A percentile compares a stretch with the other conserved stretches of the same genome.
Evolutionary conservation across 2,888 invertebrate species (phyloP).

Genomic region (Rotaria macrura): DNA sequence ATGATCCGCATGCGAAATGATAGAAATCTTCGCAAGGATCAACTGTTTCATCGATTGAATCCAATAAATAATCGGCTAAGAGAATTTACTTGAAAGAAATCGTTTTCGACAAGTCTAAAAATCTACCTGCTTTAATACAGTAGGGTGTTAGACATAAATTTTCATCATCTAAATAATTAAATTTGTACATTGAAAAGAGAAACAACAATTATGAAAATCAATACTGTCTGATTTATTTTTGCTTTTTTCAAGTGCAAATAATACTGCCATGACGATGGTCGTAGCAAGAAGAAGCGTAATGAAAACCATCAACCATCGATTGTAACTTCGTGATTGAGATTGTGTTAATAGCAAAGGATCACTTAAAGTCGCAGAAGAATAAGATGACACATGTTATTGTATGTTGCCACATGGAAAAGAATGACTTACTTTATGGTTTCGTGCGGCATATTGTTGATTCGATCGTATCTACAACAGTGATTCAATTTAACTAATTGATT

Average conservation of each 20-base stretch:
- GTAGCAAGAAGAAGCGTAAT: not conserved
- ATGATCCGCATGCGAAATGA: constrained; percentile 30
- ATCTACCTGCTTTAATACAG: constrained; percentile 21
- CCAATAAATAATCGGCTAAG: constrained; percentile 3
- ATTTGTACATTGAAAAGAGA: too few species aligned
- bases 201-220: too few species aligned
- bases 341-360: too few species aligned
- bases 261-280: not conserved
- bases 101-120: not conserved
- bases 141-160: not conserved
- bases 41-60: constrained; percentile 8
- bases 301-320: not conserved
- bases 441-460: not conserved
- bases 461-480: not conserved
- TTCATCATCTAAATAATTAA: not conserved
- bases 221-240: not conserved
- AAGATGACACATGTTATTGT: not conserved
- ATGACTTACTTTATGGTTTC: not conserved
- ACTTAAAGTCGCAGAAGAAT: too few species aligned
- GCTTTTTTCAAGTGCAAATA: not conserved
- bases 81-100: not conserved
- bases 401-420: too few species aligned
- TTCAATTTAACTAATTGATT: too few species aligned
- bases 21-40: constrained; percentile 31
- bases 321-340: not conserved